Evolutionary conservation across 1,140 invertebrate species (phyloP).

Genomic region (Adelges cooleyi): DNA sequence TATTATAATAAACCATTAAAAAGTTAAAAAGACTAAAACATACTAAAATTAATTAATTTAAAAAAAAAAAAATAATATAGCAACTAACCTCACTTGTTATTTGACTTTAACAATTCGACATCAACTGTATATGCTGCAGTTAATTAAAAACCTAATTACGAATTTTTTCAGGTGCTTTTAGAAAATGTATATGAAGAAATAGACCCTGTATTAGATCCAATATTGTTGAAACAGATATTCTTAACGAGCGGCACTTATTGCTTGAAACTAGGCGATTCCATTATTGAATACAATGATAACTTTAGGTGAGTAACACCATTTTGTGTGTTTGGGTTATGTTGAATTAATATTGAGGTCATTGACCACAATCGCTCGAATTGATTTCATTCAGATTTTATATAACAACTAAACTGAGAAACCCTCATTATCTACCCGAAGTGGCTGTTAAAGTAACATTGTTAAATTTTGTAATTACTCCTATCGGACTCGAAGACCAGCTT

Average conservation of each 20-base stretch:
- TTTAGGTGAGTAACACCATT: constrained; percentile 23
- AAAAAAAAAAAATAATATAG: too few relatives aligned
- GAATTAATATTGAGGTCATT: too few relatives aligned
- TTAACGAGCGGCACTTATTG: background rate
- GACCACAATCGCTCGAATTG: constrained; percentile 60
- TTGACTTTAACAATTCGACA: too few relatives aligned
- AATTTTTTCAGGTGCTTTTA: constrained; percentile 49
- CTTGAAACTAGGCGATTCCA: constrained; percentile 8
- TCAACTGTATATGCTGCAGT: too few relatives aligned
- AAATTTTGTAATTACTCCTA: constrained; percentile 92
- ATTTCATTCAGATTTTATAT: constrained; percentile 79
- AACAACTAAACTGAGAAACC: constrained; percentile 79
- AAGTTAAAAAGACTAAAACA: too few relatives aligned
- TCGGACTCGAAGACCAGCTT: constrained; percentile 84
- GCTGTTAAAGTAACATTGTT: constrained; percentile 78
- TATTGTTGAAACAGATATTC: constrained; percentile 21
- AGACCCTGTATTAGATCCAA: constrained; percentile 41
- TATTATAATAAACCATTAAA: too few relatives aligned
- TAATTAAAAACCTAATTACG: too few relatives aligned
- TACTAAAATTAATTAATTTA: too few relatives aligned
- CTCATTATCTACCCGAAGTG: constrained; percentile 80
- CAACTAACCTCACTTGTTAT: too few relatives aligned
- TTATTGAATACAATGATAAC: constrained; percentile 12
- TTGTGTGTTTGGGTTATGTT: too few relatives aligned
- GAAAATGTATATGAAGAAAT: constrained; percentile 77